Percentiles rank a stretch among this genome's conserved stretches.
Conservation (phyloP, 2,797 vertebrate genomes). For the Lacerta agilis region DNA sequence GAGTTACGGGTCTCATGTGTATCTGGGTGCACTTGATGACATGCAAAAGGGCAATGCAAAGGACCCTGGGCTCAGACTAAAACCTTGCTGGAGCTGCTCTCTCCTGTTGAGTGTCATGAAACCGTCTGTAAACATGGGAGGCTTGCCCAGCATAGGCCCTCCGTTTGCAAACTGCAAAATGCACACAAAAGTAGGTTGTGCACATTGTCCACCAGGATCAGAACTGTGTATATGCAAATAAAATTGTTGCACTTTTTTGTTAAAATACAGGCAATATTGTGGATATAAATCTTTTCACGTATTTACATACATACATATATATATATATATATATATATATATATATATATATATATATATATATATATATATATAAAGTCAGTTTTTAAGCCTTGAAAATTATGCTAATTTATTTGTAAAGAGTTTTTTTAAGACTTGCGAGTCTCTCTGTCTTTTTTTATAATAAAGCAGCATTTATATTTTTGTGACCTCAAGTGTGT, state of each 20-base stretch:
- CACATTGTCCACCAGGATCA: too few species aligned
- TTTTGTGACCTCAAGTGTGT: constrained; percentile 8
- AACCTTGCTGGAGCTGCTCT: not conserved
- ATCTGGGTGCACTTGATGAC: not conserved
- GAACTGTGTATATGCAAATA: too few species aligned
- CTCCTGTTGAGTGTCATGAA: not conserved
- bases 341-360: too few species aligned
- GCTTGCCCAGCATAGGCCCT: not conserved
- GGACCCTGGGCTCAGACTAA: not conserved
- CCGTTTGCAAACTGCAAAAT: not conserved
- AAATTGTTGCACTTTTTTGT: not conserved
- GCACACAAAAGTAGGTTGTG: too few species aligned
- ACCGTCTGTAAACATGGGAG: not conserved
- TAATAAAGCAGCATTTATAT: constrained; percentile 71
- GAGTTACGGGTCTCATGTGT: fast-evolving
- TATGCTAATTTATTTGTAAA: constrained; percentile 54
- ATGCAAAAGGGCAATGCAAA: not conserved
- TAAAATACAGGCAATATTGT: constrained; percentile 32
- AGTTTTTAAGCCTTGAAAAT: constrained; percentile 8
- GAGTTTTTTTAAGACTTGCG: constrained; percentile 42
- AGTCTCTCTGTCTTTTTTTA: constrained; percentile 34
- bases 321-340: too few species aligned
- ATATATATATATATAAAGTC: not conserved
- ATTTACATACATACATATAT: too few species aligned
- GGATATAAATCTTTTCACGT: constrained; percentile 70